Conservation (phyloP, 1,140 invertebrate genomes). For the Lepidostoma basale region DNA sequence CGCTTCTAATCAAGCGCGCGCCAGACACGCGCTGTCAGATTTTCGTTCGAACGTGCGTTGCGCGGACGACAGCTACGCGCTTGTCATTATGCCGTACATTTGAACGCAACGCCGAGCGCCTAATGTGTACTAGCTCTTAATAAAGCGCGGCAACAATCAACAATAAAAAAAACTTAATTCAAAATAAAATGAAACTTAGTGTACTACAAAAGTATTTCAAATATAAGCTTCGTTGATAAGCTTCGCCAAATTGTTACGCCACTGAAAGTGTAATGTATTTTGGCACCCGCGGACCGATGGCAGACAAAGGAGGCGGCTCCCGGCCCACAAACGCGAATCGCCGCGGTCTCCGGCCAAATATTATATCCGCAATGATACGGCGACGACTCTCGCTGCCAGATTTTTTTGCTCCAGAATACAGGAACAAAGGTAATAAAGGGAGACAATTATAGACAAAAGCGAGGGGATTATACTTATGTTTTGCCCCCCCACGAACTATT, state of each 20-base stretch:
- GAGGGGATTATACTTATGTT: neutral
- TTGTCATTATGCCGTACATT: no score
- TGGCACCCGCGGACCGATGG: conserved; percentile 19
- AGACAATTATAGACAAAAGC: neutral
- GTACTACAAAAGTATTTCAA: no score
- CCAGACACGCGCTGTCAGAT: no score
- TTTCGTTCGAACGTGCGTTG: no score
- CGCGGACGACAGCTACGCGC: no score
- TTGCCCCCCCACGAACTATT: neutral
- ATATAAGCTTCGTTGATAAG: no score
- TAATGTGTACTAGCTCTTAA: no score
- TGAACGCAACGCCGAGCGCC: no score
- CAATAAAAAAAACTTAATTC: no score
- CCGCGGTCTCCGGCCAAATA: neutral
- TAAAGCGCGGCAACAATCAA: no score
- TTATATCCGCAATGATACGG: conserved; percentile 1
- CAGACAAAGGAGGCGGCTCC: neutral
- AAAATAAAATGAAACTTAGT: no score
- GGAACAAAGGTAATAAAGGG: conserved; percentile 1
- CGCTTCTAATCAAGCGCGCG: no score
- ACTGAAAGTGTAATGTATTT: conserved; percentile 26
- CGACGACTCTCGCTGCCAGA: conserved; percentile 2
- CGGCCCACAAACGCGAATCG: neutral
- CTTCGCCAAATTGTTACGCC: neutral
- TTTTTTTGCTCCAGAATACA: conserved; percentile 13